A percentile compares a stretch with the other conserved stretches of the same genome.
Conservation (phyloP, 2,888 invertebrate species). For the Teinopalpus imperialis region DNA sequence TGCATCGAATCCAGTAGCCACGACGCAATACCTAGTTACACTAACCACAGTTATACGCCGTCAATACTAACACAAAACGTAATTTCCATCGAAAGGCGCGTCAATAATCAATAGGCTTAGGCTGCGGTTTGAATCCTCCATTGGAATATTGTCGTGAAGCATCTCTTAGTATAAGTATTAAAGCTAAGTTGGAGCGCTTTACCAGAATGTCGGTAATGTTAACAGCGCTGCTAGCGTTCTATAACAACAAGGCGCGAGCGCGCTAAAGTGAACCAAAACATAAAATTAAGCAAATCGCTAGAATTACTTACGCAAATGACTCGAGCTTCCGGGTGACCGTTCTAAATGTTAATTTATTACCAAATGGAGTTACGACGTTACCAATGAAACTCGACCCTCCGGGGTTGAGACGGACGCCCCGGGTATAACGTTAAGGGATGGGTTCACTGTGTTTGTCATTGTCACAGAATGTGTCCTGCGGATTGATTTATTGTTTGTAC, state of each 20-base stretch:
- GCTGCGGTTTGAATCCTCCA: too few species aligned
- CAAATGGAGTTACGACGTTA: slow-evolving; percentile 9
- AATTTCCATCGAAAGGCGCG: too few species aligned
- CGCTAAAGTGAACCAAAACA: slow-evolving; percentile 9
- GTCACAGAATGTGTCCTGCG: slow-evolving; percentile 8
- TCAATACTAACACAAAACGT: slow-evolving; percentile 3
- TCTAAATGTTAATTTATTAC: slow-evolving; percentile 22
- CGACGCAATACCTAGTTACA: too few species aligned
- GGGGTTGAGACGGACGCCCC: slow-evolving; percentile 2
- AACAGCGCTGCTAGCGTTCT: too few species aligned
- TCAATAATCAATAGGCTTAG: too few species aligned
- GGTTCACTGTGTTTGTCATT: slow-evolving; percentile 19
- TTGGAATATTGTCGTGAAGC: too few species aligned
- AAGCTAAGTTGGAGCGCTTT: too few species aligned
- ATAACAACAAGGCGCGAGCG: too few species aligned
- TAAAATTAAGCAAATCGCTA: slow-evolving; percentile 20
- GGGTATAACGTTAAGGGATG: slow-evolving; percentile 3
- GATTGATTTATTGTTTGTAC: slow-evolving; percentile 16
- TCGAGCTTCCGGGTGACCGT: slow-evolving; percentile 16
- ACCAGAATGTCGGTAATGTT: too few species aligned
- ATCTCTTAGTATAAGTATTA: too few species aligned
- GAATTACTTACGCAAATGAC: slow-evolving; percentile 22
- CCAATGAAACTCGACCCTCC: slow-evolving; percentile 5
- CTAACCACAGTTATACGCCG: too few species aligned
- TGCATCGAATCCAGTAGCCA: too few species aligned